Conservation (phyloP, 2,888 invertebrate species). For the Lasius fuliginosus region DNA sequence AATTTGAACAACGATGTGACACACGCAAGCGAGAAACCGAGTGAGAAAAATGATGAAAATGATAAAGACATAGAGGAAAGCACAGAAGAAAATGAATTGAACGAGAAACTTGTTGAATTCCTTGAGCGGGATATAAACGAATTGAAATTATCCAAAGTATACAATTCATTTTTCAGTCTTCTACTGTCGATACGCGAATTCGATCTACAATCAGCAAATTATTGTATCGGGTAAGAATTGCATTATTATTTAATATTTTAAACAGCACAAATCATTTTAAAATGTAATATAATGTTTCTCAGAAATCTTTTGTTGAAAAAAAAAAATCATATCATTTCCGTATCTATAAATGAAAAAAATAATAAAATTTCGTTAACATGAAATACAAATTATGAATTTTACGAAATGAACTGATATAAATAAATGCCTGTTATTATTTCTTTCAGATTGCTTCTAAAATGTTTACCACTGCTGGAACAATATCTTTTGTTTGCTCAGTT, state of each 20-base stretch:
- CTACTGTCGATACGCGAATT: slow-evolving; percentile 86
- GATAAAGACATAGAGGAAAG: slow-evolving; percentile 84
- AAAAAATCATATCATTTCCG: not conserved
- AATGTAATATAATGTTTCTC: not conserved
- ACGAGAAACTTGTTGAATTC: slow-evolving; percentile 89
- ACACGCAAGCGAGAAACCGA: slow-evolving; percentile 68
- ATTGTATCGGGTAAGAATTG: slow-evolving; percentile 69
- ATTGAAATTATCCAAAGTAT: slow-evolving; percentile 87
- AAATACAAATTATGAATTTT: not conserved
- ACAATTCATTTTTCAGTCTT: slow-evolving; percentile 79
- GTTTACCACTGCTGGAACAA: slow-evolving; percentile 92
- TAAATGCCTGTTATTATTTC: not conserved
- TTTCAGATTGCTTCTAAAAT: slow-evolving; percentile 79
- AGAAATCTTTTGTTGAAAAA: not conserved
- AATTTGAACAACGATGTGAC: slow-evolving; percentile 58
- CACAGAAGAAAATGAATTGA: slow-evolving; percentile 90
- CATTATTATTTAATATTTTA: not conserved
- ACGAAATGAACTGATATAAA: not conserved
- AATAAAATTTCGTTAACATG: not conserved
- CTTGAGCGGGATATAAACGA: slow-evolving; percentile 89
- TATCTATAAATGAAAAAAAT: slow-evolving; percentile 2
- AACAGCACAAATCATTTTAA: not conserved
- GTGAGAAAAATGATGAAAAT: slow-evolving; percentile 83
- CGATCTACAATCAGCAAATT: slow-evolving; percentile 78
- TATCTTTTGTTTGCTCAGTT: slow-evolving; percentile 92